These are phyloP conservation scores for Leptopilina myrica DNA, from an alignment of 2,888 invertebrate species.

Conservation along the genomic window DNA sequence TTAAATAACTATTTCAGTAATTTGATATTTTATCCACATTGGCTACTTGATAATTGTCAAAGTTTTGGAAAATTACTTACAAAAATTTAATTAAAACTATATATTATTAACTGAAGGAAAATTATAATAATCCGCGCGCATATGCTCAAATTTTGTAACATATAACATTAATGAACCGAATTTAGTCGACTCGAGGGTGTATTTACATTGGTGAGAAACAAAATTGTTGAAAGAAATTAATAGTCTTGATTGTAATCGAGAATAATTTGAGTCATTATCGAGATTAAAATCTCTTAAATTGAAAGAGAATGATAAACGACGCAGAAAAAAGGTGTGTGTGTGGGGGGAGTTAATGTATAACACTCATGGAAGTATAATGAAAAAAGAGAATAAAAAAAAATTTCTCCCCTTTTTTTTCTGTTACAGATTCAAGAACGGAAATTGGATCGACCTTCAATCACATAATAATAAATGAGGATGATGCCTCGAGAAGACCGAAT, in stretches of 20 bases:
- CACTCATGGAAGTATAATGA: constrained; percentile 1
- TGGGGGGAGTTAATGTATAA: neutral
- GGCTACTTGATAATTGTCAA: no score
- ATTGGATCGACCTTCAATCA: constrained; percentile 37
- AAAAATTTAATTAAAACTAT: no score
- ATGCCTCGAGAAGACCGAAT: constrained; percentile 44
- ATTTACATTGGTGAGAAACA: neutral
- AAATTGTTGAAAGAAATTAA: neutral
- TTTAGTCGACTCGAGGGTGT: no score
- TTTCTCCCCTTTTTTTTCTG: neutral
- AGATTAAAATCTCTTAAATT: constrained; percentile 24
- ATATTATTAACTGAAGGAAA: no score
- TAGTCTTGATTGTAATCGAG: neutral
- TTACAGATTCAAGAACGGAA: constrained; percentile 17
- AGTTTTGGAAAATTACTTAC: no score
- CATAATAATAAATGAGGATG: constrained; percentile 20
- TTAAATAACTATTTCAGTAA: no score
- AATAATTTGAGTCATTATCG: constrained; percentile 5
- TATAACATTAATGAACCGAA: no score
- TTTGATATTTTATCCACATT: no score
- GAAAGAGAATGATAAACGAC: neutral
- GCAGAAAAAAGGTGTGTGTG: neutral
- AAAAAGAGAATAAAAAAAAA: neutral
- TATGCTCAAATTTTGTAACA: no score
- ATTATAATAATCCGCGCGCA: no score